Percentiles rank a stretch among this genome's conserved stretches.
Conservation (phyloP, 2,113 vertebrate species). For the Crotophaga sulcirostris region DNA sequence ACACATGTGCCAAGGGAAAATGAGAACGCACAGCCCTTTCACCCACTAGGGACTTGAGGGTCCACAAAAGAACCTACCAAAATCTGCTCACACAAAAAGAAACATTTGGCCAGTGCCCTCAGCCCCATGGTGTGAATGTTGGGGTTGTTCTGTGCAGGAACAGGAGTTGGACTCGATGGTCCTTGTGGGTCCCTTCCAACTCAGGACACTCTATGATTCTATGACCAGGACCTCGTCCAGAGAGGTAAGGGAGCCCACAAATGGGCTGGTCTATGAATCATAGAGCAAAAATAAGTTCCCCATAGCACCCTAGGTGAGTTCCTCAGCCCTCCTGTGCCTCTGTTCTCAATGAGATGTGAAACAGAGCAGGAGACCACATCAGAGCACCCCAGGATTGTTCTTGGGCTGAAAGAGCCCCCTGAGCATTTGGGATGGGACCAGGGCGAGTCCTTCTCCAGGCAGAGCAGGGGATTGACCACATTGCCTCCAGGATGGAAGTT, state of each 20-base stretch:
- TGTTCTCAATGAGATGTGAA: not conserved
- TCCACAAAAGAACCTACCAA: not conserved
- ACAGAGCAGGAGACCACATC: accelerated
- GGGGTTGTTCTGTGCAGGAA: too few species aligned
- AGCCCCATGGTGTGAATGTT: too few species aligned
- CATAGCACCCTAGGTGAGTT: accelerated
- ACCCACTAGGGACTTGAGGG: not conserved
- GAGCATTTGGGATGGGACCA: accelerated
- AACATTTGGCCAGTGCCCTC: too few species aligned
- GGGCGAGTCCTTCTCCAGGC: not conserved
- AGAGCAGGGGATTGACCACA: not conserved
- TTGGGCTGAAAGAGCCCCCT: accelerated
- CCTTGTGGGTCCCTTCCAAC: too few species aligned
- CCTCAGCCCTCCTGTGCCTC: not conserved
- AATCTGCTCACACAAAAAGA: accelerated
- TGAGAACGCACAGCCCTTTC: not conserved
- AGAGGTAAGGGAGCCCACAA: not conserved
- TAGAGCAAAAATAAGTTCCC: not conserved
- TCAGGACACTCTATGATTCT: too few species aligned
- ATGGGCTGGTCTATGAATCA: not conserved
- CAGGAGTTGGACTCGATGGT: too few species aligned
- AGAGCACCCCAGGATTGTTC: not conserved
- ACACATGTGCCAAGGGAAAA: accelerated
- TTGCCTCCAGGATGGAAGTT: not conserved
- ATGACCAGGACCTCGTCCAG: too few species aligned